Percentiles rank a stretch among this genome's conserved stretches.
Conservation (phyloP, 2,888 invertebrate genomes). For the Limnephilus auricula region DNA sequence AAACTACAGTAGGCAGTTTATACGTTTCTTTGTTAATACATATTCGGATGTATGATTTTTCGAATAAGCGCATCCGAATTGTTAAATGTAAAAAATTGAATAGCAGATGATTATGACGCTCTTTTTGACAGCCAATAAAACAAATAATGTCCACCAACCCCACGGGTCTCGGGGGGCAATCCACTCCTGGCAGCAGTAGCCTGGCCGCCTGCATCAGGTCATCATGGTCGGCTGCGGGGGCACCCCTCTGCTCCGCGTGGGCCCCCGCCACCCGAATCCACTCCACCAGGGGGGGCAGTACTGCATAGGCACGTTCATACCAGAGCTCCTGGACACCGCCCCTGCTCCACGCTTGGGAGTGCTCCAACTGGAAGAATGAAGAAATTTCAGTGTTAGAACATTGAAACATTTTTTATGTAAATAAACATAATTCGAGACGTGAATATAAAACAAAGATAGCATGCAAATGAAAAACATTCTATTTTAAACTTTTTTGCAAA, state of each 20-base stretch:
- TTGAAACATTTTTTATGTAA: not conserved
- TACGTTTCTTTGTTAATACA: too few relatives aligned
- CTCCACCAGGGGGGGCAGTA: constrained; percentile 92
- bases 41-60: too few relatives aligned
- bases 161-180: constrained; percentile 89
- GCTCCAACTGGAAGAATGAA: constrained; percentile 79
- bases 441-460: too few relatives aligned
- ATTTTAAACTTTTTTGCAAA: too few relatives aligned
- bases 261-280: constrained; percentile 92
- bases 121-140: not conserved
- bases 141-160: constrained; percentile 73
- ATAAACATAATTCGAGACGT: not conserved
- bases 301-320: constrained; percentile 92
- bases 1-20: too few relatives aligned
- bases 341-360: constrained; percentile 72
- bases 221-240: constrained; percentile 88
- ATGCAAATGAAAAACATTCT: too few relatives aligned
- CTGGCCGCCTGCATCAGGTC: constrained; percentile 93
- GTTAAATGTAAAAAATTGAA: too few relatives aligned
- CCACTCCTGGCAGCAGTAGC: constrained; percentile 90
- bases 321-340: constrained; percentile 85
- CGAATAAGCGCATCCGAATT: too few relatives aligned
- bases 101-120: too few relatives aligned
- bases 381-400: constrained; percentile 3
- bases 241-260: constrained; percentile 88